phyloP scores from a whole-genome alignment of 1,140 invertebrate genomes.

The Myzus persicae region DNA sequence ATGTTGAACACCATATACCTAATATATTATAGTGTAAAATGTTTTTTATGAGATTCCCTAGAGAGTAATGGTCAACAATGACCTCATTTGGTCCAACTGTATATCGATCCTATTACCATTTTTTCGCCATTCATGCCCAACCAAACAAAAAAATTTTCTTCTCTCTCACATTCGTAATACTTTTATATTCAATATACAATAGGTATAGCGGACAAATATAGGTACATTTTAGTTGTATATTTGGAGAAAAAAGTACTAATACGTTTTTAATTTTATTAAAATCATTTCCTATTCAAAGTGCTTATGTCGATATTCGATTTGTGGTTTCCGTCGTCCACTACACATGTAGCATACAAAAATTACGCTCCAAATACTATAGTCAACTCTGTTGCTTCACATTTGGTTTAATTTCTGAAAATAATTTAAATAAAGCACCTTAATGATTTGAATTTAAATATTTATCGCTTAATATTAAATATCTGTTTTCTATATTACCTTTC shows the following conservation, averaged over 20 bases:
- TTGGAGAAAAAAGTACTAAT: neutral
- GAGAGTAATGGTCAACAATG: constrained; percentile 51
- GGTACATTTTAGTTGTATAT: neutral
- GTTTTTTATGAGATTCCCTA: neutral
- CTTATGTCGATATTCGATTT: constrained; percentile 1
- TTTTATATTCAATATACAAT: neutral
- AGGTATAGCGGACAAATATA: neutral
- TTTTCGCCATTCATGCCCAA: neutral
- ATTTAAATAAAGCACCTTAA: too few relatives aligned
- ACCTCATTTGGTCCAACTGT: constrained; percentile 51
- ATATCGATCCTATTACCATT: constrained; percentile 51
- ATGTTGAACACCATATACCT: neutral
- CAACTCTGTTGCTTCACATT: neutral
- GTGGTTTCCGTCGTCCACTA: neutral
- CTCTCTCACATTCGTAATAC: neutral
- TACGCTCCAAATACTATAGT: neutral
- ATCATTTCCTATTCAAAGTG: neutral
- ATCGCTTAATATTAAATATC: too few relatives aligned
- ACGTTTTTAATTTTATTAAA: neutral
- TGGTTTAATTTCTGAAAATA: neutral
- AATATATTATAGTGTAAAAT: neutral
- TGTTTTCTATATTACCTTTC: neutral
- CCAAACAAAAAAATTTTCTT: neutral
- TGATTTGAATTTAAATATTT: too few relatives aligned
- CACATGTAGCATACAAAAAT: constrained; percentile 13